Evolutionary conservation across 2,888 invertebrate species (phyloP), one percentile per base, ranked within the genome.

Genomic region (Nomada hirtipes): DNA sequence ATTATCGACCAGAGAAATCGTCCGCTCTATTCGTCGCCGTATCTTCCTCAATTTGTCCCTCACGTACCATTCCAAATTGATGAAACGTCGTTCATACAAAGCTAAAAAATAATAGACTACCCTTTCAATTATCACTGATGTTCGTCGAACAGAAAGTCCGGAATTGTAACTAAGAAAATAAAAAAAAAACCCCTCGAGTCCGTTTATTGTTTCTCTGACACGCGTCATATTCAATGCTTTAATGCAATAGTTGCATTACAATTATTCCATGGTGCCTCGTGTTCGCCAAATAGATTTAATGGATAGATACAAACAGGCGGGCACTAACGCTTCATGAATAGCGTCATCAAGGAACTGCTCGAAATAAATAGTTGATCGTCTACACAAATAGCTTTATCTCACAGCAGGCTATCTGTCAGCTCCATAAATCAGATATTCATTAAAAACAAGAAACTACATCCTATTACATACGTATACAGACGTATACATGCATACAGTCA

Each of bases 1-100:
- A 87, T 89, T 87, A 87, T 89, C 82, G 85, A 79, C 86, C 87
- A 79, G 85, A 86, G 85, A 75, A 84, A 79, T 87, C 65, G 79
- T 59, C 70, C 75, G n/a, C 76, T 57, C 73, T 53, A 84, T 67
- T 53, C 69, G 42, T 76, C 70, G 67, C 59, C 65, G 75, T 71
- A 68, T 44, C 69, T 68, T 59, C 73, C 29, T 55, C 63, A 52
- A 73, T 79, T 65, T 63, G 42, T 64, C 64, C 72, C n/a, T 59
- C 52, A 10, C 53, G 36, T 71, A 47, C 68, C 61, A n/a, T 61
- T 57, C 2, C n/a, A 63, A 61, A 53, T 52, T 55, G 53, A 65
- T 60, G 59, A 68, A 72, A 63, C 29, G 50, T 50, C 55, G 7
- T 29, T 26, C 13, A 7, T 29, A 4, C 10, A n/a, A 47, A 0